Evolutionary conservation across 2,888 invertebrate species (phyloP), one percentile per base, ranked within the genome.

Genomic region (Galerucella calmariensis): DNA sequence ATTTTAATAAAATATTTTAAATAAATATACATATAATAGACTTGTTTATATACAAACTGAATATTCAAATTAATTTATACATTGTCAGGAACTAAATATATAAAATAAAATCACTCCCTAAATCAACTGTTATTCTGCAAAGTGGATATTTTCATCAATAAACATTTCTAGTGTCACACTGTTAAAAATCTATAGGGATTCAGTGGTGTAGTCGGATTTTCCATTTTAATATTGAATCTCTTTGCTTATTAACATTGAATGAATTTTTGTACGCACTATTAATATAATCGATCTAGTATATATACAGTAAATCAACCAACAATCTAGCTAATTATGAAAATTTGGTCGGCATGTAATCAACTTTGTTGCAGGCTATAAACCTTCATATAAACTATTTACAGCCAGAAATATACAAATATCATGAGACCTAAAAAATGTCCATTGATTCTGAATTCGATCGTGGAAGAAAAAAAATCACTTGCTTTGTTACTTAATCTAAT

Each of bases 401-500:
- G 6, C n/a, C 10, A 56, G 9, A 9, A 56, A 56, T 10, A 16
- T 10, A 56, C 5, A 46, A 48, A 6, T 8, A 41, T 41, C 6
- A 14, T 5, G 14, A 3, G 14, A 5, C 48, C 4, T 48, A 48
- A 48, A 48, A 48, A 14, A 35, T 9, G 14, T 20, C 66, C 16
- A 9, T 48, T 51, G 46, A 61, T 46, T 62, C 10, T 10, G 6
- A 8, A 56, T 8, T n/a, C n/a, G 14, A n/a, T n/a, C 0, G 51
- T n/a, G 6, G n/a, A 14, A 14, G 5, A 16, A 53, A n/a, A 20
- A 48, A 70, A 58, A 74, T 74, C 74, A 74, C 71, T 71, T 35
- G n/a, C 44, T 46, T 24, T 16, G 5, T 53, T 46, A n/a, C 14
- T 63, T 67, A 27, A 59, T 46, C 44, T 44, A 16, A 69, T 20